Conservation (phyloP, 1,140 invertebrate species). For the Pseudoatta argentina region DNA sequence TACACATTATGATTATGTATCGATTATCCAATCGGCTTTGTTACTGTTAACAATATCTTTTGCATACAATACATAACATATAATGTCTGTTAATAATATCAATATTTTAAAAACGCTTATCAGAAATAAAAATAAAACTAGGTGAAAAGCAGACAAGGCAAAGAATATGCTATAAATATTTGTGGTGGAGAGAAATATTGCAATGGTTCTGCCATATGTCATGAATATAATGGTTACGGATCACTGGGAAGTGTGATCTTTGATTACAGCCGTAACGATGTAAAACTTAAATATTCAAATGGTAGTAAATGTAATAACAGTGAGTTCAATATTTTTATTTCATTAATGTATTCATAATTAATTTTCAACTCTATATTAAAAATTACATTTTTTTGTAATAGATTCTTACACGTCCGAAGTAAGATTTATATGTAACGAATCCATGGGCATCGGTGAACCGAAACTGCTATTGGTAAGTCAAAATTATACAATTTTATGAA, state of each 20-base stretch:
- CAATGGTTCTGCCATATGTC: conserved; percentile 76
- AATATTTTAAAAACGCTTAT: neutral
- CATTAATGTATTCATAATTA: conserved; percentile 24
- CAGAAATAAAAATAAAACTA: conserved; percentile 42
- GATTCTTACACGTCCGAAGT: conserved; percentile 74
- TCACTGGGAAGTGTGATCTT: conserved; percentile 74
- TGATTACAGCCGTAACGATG: conserved; percentile 74
- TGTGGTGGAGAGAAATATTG: conserved; percentile 76
- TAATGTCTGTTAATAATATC: neutral
- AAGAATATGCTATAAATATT: conserved; percentile 75
- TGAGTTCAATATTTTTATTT: conserved; percentile 66
- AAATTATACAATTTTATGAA: conserved; percentile 4
- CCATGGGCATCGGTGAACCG: conserved; percentile 71
- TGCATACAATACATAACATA: neutral
- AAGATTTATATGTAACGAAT: conserved; percentile 73
- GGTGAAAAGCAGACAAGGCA: conserved; percentile 66
- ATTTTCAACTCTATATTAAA: conserved; percentile 26
- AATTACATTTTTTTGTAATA: conserved; percentile 34
- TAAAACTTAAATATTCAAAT: conserved; percentile 77
- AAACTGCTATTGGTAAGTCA: conserved; percentile 76
- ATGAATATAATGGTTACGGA: conserved; percentile 73
- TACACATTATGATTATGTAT: too few species aligned
- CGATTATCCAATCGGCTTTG: conserved; percentile 11
- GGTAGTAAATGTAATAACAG: conserved; percentile 76
- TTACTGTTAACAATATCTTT: neutral